Conservation (phyloP, 2,797 vertebrate species). For the Acipenser oxyrinchus region DNA sequence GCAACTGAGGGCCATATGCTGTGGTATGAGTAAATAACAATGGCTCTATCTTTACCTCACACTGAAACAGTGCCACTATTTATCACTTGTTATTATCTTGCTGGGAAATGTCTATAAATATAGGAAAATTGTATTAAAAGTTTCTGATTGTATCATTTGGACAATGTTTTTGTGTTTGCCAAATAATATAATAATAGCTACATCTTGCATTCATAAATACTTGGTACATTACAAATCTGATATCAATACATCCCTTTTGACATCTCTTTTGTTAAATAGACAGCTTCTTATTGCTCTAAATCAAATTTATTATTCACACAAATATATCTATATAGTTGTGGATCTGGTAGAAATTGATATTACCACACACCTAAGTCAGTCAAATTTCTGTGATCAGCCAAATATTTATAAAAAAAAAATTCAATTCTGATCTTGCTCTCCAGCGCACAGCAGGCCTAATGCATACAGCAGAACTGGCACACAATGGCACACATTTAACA, state of each 20-base stretch:
- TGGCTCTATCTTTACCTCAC: constrained; percentile 36
- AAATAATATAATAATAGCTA: constrained; percentile 7
- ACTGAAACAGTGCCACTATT: constrained; percentile 29
- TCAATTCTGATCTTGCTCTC: no score
- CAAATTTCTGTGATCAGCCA: no score
- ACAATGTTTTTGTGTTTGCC: not conserved
- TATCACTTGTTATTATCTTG: constrained; percentile 18
- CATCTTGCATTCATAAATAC: constrained; percentile 13
- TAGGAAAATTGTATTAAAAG: constrained; percentile 46
- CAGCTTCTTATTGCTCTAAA: no score
- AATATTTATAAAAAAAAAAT: no score
- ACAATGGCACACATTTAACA: constrained; percentile 25
- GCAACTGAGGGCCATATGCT: constrained; percentile 14
- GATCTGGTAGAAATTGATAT: no score
- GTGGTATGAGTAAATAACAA: constrained; percentile 30
- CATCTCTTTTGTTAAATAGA: no score
- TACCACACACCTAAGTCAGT: no score
- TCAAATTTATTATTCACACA: no score
- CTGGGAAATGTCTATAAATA: constrained; percentile 23
- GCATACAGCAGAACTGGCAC: not conserved
- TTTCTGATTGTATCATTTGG: constrained; percentile 20
- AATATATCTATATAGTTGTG: no score
- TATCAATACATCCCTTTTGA: constrained; percentile 13
- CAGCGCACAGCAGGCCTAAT: no score
- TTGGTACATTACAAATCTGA: no score